Base-by-base conservation (phyloP, 2,888 invertebrate species). In the Ischnus inquisitorius region DNA sequence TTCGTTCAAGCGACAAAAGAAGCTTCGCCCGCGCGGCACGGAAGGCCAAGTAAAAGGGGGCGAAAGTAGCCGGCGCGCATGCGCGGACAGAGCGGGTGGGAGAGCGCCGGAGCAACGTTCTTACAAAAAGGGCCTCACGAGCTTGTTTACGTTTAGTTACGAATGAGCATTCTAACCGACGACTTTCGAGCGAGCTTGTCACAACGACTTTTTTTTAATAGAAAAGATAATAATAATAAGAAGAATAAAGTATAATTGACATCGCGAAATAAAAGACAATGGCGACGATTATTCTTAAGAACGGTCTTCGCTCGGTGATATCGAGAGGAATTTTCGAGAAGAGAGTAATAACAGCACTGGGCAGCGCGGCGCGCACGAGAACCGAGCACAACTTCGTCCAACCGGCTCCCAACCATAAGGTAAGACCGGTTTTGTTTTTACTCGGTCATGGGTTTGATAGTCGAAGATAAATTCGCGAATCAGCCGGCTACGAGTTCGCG, bases 41-140 rank as follows among this genome's bases (percentile, higher is more conserved):
- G 76, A 75, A 80, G 75, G 62, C 68, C 57, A 69, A 76, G 60
- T 28, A 68, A 85, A 77, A 68, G 62, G 71, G 76, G 77, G 54
- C 34, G 65, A 78, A 72, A 34, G n/a, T 16, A 10, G 51, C 5
- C 1, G 8, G 12, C 25, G 84, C 89, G 88, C 90, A 85, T 69
- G 87, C 86, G 88, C 76, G 2, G 16, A 39, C n/a, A 10, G 14
- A 64, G 34, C 1, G 71, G 77, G 87, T 83, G 75, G 85, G 86
- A 83, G 85, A 64, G 39, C 46, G 67, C 19, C 64, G 79, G 74
- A 28, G 64, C 54, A 51, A 82, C 84, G 86, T 88, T 87, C 80
- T 85, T 86, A 88, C 87, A 89, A 89, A 91, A 91, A 83, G 89
- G 88, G 88, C 88, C 87, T 71, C 80, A 57, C 78, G 19, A 39